phyloP scores from a whole-genome alignment of 1,140 invertebrate genomes.

The Chymomyza costata region DNA sequence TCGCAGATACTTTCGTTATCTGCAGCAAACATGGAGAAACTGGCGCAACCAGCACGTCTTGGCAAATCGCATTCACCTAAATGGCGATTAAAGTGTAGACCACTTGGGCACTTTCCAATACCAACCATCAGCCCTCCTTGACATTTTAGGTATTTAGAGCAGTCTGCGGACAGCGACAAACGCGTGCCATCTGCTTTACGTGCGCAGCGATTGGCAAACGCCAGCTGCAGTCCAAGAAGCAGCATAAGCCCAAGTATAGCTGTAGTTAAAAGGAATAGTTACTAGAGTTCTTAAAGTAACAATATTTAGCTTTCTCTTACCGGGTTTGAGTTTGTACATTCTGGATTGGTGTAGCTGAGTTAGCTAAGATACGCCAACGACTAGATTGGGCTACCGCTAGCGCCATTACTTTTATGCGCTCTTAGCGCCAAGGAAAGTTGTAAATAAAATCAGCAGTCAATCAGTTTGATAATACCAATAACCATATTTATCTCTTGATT shows the following conservation, averaged over 20 bases:
- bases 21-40: slow-evolving; percentile 22
- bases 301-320: no score
- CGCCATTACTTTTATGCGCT: slow-evolving; percentile 42
- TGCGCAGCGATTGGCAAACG: slow-evolving; percentile 21
- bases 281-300: no score
- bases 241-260: slow-evolving; percentile 14
- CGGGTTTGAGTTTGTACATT: slow-evolving; percentile 15
- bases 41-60: slow-evolving; percentile 47
- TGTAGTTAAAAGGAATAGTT: neutral
- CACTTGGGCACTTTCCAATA: slow-evolving; percentile 43
- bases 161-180: slow-evolving; percentile 31
- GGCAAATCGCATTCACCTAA: slow-evolving; percentile 54
- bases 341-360: slow-evolving; percentile 1
- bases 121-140: slow-evolving; percentile 21
- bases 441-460: slow-evolving; percentile 50
- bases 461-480: slow-evolving; percentile 64
- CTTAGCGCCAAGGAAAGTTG: slow-evolving; percentile 8
- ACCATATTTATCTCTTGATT: slow-evolving; percentile 53
- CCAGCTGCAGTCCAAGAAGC: slow-evolving; percentile 7
- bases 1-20: slow-evolving; percentile 23
- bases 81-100: slow-evolving; percentile 47
- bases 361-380: slow-evolving; percentile 30
- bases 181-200: slow-evolving; percentile 32
- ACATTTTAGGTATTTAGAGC: slow-evolving; percentile 40
- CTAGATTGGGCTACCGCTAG: slow-evolving; percentile 26